Conservation (phyloP, 1,140 invertebrate species). For the Bursaphelenchus mucronatus region DNA sequence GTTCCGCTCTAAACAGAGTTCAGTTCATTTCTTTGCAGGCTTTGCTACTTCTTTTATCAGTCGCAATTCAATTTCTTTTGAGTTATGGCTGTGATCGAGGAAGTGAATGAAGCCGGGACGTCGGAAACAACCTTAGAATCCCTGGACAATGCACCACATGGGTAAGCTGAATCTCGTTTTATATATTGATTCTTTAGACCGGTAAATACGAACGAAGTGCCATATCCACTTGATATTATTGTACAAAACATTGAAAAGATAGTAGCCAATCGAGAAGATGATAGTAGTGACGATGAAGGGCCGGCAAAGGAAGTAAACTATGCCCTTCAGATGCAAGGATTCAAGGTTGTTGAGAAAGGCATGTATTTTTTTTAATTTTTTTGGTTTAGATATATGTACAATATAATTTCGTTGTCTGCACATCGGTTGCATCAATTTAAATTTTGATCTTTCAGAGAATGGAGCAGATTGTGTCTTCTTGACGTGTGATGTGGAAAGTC, state of each 20-base stretch:
- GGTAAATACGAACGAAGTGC: too few species aligned
- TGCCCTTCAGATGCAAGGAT: slow-evolving; percentile 32
- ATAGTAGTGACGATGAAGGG: slow-evolving; percentile 34
- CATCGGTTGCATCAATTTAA: slow-evolving; percentile 8
- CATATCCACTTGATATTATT: slow-evolving; percentile 33
- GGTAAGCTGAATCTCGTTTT: too few species aligned
- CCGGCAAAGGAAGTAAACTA: slow-evolving; percentile 32
- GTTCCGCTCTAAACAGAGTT: too few species aligned
- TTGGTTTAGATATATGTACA: slow-evolving; percentile 4
- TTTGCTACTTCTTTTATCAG: too few species aligned
- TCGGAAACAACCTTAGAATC: too few species aligned
- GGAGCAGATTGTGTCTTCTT: slow-evolving; percentile 38
- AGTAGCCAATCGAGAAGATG: slow-evolving; percentile 23
- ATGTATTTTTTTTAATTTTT: slow-evolving; percentile 8
- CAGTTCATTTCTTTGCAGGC: too few species aligned
- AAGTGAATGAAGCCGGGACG: too few species aligned
- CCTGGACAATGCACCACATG: too few species aligned
- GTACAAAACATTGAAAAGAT: slow-evolving; percentile 33
- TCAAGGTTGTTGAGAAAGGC: slow-evolving; percentile 38
- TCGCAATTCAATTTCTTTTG: too few species aligned
- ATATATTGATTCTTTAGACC: too few species aligned
- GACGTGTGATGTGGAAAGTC: slow-evolving; percentile 14
- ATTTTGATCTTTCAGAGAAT: slow-evolving; percentile 26
- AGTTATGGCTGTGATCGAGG: too few species aligned
- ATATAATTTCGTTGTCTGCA: neutral